Conservation (phyloP, 1,140 invertebrate genomes). For the Lepidostoma basale region DNA sequence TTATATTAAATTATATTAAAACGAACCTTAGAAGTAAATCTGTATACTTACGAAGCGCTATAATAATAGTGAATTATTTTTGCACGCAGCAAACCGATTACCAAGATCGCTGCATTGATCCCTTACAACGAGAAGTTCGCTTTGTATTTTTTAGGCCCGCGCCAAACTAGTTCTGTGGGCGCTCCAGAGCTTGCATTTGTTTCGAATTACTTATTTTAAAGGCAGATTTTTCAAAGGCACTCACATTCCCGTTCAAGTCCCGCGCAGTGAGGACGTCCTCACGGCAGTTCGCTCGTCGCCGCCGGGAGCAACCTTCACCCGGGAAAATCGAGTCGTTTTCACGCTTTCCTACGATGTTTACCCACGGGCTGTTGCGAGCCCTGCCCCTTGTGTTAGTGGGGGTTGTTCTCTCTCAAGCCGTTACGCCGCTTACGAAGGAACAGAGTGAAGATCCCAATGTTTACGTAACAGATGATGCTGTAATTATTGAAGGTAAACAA, state of each 20-base stretch:
- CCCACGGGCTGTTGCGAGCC: background rate
- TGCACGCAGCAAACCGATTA: too few species aligned
- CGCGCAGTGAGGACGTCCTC: background rate
- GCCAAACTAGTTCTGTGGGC: slow-evolving; percentile 16
- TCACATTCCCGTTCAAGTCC: slow-evolving; percentile 2
- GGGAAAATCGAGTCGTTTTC: slow-evolving; percentile 1
- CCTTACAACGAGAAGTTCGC: slow-evolving; percentile 7
- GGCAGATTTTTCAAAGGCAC: background rate
- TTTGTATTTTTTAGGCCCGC: slow-evolving; percentile 13
- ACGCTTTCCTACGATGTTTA: background rate
- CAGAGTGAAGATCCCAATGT: slow-evolving; percentile 37
- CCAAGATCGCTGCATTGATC: slow-evolving; percentile 10
- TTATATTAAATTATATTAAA: too few species aligned
- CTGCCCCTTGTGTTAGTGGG: background rate
- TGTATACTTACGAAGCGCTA: too few species aligned
- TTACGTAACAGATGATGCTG: slow-evolving; percentile 37
- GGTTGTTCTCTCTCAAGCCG: background rate
- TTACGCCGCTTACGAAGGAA: slow-evolving; percentile 8
- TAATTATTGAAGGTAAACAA: slow-evolving; percentile 40
- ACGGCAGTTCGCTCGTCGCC: background rate
- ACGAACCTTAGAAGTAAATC: too few species aligned
- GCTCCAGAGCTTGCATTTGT: background rate
- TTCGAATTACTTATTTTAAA: slow-evolving; percentile 24
- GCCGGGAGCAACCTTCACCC: background rate
- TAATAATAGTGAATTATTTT: too few species aligned